Evolutionary conservation across 2,113 vertebrate species (phyloP).

Genomic region (Strix aluco): DNA sequence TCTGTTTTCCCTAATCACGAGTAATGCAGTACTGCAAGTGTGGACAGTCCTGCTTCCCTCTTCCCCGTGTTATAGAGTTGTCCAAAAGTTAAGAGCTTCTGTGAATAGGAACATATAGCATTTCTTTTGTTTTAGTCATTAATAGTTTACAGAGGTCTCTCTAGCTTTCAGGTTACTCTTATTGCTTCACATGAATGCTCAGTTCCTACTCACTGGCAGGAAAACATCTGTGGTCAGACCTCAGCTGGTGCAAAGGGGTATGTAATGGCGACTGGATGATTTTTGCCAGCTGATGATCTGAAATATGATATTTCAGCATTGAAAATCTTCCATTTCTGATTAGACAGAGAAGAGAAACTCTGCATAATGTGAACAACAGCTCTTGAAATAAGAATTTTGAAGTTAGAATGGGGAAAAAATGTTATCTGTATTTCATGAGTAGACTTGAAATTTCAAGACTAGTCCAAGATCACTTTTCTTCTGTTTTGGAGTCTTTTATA

Average conservation of each 20-base stretch:
- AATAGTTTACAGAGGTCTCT: not conserved
- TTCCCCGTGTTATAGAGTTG: fast-evolving
- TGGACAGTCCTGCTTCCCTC: not conserved
- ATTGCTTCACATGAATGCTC: not conserved
- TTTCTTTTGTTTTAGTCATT: not conserved
- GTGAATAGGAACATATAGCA: fast-evolving
- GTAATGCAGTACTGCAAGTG: not conserved
- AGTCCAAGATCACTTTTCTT: not conserved
- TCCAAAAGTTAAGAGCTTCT: not conserved
- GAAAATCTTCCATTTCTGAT: not conserved
- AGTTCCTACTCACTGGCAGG: not conserved
- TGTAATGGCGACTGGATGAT: not conserved
- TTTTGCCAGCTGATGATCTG: not conserved
- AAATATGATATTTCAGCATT: not conserved
- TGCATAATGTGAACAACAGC: not conserved
- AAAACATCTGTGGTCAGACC: not conserved
- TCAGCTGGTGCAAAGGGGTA: not conserved
- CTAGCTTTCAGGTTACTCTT: not conserved
- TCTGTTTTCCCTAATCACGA: not conserved
- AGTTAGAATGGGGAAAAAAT: not conserved
- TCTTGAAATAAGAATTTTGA: not conserved
- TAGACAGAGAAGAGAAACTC: not conserved
- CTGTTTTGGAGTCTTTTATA: not conserved
- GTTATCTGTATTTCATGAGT: not conserved
- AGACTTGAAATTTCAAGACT: not conserved